phyloP scores from a whole-genome alignment of 2,113 vertebrate species.

The Triplophysa tibetana region DNA sequence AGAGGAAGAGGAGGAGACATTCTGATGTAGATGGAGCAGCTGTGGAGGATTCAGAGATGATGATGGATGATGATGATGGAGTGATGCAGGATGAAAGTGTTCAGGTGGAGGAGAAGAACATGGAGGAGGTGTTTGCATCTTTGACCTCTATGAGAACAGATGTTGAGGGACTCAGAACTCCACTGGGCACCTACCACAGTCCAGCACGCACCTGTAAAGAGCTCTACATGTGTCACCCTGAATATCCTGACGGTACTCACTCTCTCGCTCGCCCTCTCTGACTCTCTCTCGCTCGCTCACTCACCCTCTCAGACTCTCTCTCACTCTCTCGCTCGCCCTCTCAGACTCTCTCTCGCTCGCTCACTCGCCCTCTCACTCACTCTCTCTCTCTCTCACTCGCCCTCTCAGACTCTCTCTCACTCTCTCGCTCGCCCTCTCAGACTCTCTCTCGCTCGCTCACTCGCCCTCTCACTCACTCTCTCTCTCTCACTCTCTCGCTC shows the following conservation, averaged over 20 bases:
- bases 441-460: no score
- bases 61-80: constrained; percentile 54
- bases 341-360: no score
- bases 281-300: no score
- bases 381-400: no score
- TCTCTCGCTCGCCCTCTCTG: no score
- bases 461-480: no score
- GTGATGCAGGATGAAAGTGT: constrained; percentile 64
- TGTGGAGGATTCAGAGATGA: constrained; percentile 62
- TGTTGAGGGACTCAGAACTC: constrained; percentile 93
- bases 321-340: no score
- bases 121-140: constrained; percentile 94
- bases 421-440: no score
- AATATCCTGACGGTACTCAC: constrained; percentile 84
- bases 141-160: constrained; percentile 91
- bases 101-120: constrained; percentile 80
- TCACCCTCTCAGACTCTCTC: no score
- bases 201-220: constrained; percentile 96
- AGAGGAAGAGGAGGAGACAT: constrained; percentile 77
- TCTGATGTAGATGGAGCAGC: constrained; percentile 77
- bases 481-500: no score
- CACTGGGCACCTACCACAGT: constrained; percentile 86
- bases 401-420: no score
- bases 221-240: constrained; percentile 86
- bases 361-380: no score